phyloP scores from a whole-genome alignment of 2,888 invertebrate species.

The Blastobasis adustella region DNA sequence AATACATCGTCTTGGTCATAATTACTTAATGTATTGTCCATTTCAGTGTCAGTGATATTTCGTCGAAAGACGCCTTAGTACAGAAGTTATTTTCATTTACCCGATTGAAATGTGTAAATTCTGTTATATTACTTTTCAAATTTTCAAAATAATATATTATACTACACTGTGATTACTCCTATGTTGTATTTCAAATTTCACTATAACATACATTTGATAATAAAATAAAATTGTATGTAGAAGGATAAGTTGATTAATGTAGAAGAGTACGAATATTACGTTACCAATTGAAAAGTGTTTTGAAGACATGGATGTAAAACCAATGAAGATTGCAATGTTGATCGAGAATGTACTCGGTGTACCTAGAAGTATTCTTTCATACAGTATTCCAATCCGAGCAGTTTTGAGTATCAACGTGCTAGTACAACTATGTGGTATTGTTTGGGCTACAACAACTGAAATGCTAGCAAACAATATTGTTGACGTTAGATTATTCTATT shows the following conservation, averaged over 20 bases:
- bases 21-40: too few species aligned
- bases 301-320: neutral
- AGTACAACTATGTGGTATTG: neutral
- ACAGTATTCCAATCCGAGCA: slow-evolving; percentile 17
- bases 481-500: too few species aligned
- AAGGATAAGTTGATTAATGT: neutral
- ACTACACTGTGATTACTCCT: neutral
- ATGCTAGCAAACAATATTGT: too few species aligned
- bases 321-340: neutral
- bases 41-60: neutral
- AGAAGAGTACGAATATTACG: neutral
- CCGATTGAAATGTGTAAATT: neutral
- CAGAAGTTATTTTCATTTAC: neutral
- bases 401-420: slow-evolving; percentile 7
- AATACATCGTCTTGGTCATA: too few species aligned
- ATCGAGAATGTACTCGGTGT: neutral
- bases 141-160: neutral
- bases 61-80: neutral
- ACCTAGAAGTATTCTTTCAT: neutral
- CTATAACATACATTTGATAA: neutral
- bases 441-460: neutral
- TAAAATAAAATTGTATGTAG: neutral
- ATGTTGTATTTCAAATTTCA: neutral
- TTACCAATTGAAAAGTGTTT: neutral
- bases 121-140: neutral